phyloP scores from a whole-genome alignment of 2,797 vertebrate species.

The Chelmon rostratus region DNA sequence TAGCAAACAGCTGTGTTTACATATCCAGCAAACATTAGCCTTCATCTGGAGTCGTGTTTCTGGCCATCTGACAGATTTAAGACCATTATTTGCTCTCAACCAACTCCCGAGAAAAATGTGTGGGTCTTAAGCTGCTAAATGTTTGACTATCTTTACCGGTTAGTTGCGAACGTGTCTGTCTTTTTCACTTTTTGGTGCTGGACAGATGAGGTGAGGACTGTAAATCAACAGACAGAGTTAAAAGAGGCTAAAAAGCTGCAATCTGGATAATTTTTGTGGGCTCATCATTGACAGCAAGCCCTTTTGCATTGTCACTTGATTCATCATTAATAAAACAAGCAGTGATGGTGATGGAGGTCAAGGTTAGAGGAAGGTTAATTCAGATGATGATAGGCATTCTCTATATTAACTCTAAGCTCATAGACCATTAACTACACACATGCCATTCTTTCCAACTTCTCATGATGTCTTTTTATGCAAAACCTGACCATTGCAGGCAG shows the following conservation, averaged over 20 bases:
- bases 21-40: constrained; percentile 12
- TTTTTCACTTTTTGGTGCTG: neutral
- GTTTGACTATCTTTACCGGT: neutral
- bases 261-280: neutral
- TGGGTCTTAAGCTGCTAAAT: neutral
- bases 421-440: too few species aligned
- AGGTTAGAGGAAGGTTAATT: too few species aligned
- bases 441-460: neutral
- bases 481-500: neutral
- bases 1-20: neutral
- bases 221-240: neutral
- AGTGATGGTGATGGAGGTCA: too few species aligned
- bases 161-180: neutral
- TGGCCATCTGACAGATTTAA: constrained; percentile 13
- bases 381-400: too few species aligned
- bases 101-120: neutral
- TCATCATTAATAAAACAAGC: too few species aligned
- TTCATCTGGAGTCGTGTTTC: neutral
- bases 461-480: neutral
- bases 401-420: too few species aligned
- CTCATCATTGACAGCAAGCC: too few species aligned
- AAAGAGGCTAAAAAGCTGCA: neutral
- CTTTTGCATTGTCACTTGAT: neutral
- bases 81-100: neutral
- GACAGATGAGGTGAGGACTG: neutral